Conservation (phyloP, 2,888 invertebrate species). For the Cerastoderma edule region DNA sequence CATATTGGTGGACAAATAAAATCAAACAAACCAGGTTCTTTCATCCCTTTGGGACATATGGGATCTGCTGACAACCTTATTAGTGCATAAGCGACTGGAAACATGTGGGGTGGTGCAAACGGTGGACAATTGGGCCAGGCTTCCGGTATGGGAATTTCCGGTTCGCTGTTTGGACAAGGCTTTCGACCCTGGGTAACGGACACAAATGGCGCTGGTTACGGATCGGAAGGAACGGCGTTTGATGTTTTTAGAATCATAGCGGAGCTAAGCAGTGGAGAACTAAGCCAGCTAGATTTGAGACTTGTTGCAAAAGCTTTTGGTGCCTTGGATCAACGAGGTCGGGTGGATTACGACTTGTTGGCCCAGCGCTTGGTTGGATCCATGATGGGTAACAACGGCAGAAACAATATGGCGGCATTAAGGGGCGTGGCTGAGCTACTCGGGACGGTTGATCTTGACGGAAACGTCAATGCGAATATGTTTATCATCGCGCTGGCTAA, state of each 20-base stretch:
- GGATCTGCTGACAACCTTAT: conserved; percentile 40
- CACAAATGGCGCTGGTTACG: not conserved
- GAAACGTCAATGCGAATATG: conserved; percentile 39
- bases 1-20: too few relatives aligned
- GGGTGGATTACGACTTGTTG: conserved; percentile 40
- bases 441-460: conserved; percentile 19
- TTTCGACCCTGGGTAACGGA: not conserved
- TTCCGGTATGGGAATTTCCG: not conserved
- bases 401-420: conserved; percentile 12
- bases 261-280: conserved; percentile 14
- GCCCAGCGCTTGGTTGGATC: conserved; percentile 31
- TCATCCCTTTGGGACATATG: conserved; percentile 42
- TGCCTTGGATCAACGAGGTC: conserved; percentile 33
- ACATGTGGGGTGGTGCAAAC: not conserved
- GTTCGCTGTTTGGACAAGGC: conserved; percentile 13
- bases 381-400: conserved; percentile 6
- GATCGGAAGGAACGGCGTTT: conserved; percentile 5
- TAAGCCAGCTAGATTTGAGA: conserved; percentile 23
- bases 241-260: conserved; percentile 21
- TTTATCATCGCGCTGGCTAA: conserved; percentile 14
- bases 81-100: not conserved
- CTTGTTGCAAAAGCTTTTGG: conserved; percentile 38
- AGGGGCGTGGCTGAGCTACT: conserved; percentile 17
- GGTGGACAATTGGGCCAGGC: not conserved
- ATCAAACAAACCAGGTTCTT: conserved; percentile 24